Conservation (phyloP, 2,113 vertebrate species). For the Brienomyrus brachyistius region DNA sequence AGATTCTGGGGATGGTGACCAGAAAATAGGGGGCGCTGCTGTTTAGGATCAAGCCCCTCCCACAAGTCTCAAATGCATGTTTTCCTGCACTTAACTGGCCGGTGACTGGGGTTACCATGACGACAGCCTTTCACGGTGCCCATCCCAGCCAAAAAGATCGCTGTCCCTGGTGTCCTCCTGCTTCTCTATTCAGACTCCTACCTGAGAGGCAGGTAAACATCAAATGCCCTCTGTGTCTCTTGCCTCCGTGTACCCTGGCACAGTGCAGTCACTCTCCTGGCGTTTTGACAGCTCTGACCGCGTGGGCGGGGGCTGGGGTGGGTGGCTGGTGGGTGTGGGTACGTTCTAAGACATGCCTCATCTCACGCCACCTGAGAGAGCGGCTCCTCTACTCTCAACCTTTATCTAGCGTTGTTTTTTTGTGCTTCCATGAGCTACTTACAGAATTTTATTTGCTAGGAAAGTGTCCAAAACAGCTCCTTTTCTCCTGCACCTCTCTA, state of each 20-base stretch:
- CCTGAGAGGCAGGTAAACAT: slow-evolving; percentile 5
- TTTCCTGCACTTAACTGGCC: background rate
- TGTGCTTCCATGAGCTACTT: slow-evolving; percentile 37
- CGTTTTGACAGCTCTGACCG: background rate
- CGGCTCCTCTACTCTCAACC: background rate
- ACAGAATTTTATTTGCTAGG: slow-evolving; percentile 52
- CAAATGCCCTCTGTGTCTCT: background rate
- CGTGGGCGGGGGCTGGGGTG: background rate
- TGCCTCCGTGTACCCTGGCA: background rate
- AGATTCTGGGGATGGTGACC: background rate
- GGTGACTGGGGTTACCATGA: background rate
- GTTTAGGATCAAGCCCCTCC: background rate
- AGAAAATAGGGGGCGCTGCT: background rate
- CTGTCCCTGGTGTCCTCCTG: background rate
- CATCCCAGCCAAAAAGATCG: background rate
- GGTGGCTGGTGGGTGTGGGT: background rate
- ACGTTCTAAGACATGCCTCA: background rate
- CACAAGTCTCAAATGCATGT: background rate
- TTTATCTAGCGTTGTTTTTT: slow-evolving; percentile 42
- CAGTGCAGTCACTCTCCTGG: background rate
- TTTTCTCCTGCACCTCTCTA: background rate
- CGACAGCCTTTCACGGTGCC: background rate
- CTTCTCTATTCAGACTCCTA: background rate
- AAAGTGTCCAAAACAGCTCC: slow-evolving; percentile 47
- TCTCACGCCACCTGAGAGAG: background rate